phyloP scores from a whole-genome alignment of 1,140 invertebrate species.

The Zaprionus capensis region DNA sequence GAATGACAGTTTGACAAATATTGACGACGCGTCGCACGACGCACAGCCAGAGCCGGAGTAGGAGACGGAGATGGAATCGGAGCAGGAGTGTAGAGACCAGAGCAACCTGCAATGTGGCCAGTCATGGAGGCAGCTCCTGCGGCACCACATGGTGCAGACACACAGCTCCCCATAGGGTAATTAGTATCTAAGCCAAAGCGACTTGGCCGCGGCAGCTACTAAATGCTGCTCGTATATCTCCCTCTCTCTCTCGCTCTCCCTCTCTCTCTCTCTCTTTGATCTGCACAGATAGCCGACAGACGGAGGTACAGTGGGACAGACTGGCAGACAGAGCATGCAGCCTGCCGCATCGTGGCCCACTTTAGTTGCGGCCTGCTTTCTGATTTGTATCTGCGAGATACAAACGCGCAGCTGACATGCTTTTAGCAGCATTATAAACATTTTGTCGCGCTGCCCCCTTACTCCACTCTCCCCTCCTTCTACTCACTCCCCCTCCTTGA shows the following conservation, averaged over 20 bases:
- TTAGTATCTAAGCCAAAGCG: slow-evolving; percentile 67
- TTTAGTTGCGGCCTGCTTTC: slow-evolving; percentile 51
- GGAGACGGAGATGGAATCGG: slow-evolving; percentile 4
- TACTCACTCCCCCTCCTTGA: slow-evolving; percentile 8
- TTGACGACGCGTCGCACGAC: slow-evolving; percentile 79
- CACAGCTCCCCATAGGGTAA: slow-evolving; percentile 77
- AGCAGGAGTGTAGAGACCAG: not conserved
- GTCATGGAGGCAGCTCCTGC: slow-evolving; percentile 42
- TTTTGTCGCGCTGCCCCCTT: slow-evolving; percentile 57
- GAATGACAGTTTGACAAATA: slow-evolving; percentile 82
- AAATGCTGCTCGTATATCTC: slow-evolving; percentile 58
- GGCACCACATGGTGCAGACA: slow-evolving; percentile 30
- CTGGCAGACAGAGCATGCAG: not conserved
- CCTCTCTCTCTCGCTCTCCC: slow-evolving; percentile 30
- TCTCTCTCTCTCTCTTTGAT: slow-evolving; percentile 56
- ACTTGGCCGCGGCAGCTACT: slow-evolving; percentile 52
- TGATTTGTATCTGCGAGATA: slow-evolving; percentile 76
- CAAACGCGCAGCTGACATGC: slow-evolving; percentile 61
- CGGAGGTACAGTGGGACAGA: not conserved
- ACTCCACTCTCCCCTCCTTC: too few relatives aligned
- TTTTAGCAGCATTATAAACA: slow-evolving; percentile 83
- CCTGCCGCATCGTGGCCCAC: slow-evolving; percentile 61
- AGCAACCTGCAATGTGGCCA: slow-evolving; percentile 17
- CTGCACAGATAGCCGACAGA: slow-evolving; percentile 59
- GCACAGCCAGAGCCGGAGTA: slow-evolving; percentile 25